Base-by-base conservation (phyloP, 2,113 vertebrate genomes). In the Hemichromis elongatus region DNA sequence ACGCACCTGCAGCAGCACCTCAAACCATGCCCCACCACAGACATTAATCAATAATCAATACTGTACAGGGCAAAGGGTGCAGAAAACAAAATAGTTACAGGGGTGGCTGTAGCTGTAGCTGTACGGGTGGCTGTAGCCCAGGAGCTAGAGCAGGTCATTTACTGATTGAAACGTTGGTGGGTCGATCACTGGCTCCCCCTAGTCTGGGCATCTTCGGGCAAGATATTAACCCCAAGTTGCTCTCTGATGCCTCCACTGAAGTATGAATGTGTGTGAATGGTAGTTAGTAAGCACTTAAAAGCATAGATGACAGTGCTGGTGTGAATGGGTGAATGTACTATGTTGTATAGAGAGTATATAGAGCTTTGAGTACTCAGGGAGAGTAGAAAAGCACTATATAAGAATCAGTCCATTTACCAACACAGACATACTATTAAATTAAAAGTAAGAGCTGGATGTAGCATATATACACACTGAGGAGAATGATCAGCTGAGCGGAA, bases 21-120 rank as follows among this genome's bases (percentile, higher is more conserved):
- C n/a, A n/a, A n/a, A n/a, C n/a, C n/a, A n/a, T n/a, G n/a, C n/a
- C n/a, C n/a, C n/a, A n/a, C n/a, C n/a, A n/a, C n/a, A n/a, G n/a
- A n/a, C n/a, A 61, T 35, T 61, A 35, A 63, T 19, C 18, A 63
- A 63, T n/a, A n/a, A n/a, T n/a, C n/a, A 35, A n/a, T 63, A 63
- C 30, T 57, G 26, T 18, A 30, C 26, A 9, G 6, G 35, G 12
- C 61, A 68, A 19, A 5, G 2, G 56, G n/a, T 40, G 11, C 35
- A 66, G 35, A 66, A 66, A 66, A 42, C 63, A 68, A 0, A 9
- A 57, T 30, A 18, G 56, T 30, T 16, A 57, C 3, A 35, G n/a
- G n/a, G n/a, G n/a, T n/a, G n/a, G n/a, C n/a, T n/a, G n/a, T n/a
- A n/a, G n/a, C n/a, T n/a, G 30, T 30, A 30, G 30, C 30, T 30